Conservation (phyloP, 2,113 vertebrate genomes). For the Lagopus leucura region DNA sequence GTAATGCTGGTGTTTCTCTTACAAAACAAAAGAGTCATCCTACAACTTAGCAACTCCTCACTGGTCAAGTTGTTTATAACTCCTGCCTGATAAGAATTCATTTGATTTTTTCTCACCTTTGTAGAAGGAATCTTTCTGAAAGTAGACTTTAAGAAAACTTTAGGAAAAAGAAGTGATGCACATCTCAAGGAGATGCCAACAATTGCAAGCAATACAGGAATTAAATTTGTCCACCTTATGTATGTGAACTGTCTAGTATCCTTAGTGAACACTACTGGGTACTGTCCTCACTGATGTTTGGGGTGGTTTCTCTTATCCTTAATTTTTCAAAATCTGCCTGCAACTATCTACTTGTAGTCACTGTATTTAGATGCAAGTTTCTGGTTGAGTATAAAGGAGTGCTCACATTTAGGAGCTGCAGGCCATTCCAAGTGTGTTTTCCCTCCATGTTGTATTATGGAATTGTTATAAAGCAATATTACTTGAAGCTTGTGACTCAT, state of each 20-base stretch:
- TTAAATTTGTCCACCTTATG: neutral
- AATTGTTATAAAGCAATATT: neutral
- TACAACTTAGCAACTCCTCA: neutral
- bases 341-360: neutral
- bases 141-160: neutral
- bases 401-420: neutral
- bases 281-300: neutral
- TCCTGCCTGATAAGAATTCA: neutral
- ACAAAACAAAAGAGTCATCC: neutral
- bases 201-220: neutral
- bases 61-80: neutral
- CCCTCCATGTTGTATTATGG: neutral
- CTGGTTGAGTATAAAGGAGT: neutral
- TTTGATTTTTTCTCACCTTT: neutral
- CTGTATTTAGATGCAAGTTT: neutral
- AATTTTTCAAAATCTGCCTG: neutral
- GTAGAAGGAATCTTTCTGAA: neutral
- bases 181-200: neutral
- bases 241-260: neutral
- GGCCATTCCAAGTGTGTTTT: neutral
- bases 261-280: neutral
- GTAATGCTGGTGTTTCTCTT: too few relatives aligned
- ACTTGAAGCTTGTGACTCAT: neutral
- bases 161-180: neutral
- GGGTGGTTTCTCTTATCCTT: neutral